These are phyloP conservation scores for Andricus grossulariae DNA, from an alignment of 1,140 invertebrate genomes.

Conservation along the genomic window DNA sequence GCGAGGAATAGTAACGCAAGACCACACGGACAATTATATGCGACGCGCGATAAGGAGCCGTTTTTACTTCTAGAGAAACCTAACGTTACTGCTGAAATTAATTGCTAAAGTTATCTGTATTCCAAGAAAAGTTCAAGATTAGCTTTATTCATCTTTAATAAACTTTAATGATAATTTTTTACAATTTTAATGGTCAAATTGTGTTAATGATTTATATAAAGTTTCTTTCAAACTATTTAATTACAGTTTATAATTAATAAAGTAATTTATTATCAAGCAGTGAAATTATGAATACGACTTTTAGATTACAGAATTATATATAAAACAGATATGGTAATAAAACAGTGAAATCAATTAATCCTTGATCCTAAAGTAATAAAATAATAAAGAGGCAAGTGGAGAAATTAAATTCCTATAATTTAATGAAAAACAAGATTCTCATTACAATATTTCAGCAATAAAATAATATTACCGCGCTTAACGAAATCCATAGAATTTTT, in stretches of 20 bases:
- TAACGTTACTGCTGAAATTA: conserved; percentile 12
- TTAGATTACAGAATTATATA: too few relatives aligned
- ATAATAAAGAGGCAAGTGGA: background rate
- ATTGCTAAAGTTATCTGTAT: background rate
- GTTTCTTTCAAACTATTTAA: too few relatives aligned
- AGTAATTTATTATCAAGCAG: too few relatives aligned
- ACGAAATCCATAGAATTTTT: background rate
- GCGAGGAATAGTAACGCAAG: background rate
- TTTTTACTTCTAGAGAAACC: background rate
- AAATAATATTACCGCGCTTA: background rate
- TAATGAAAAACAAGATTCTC: background rate
- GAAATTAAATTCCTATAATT: conserved; percentile 14
- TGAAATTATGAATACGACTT: too few relatives aligned
- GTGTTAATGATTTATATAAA: too few relatives aligned
- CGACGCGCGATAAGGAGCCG: background rate
- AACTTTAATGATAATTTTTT: background rate
- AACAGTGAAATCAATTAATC: too few relatives aligned
- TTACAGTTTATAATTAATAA: too few relatives aligned
- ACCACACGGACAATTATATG: conserved; percentile 14
- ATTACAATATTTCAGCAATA: conserved; percentile 19
- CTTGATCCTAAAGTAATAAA: background rate
- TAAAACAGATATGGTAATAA: too few relatives aligned
- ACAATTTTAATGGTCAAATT: background rate
- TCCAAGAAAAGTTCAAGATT: background rate
- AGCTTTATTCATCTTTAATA: background rate